These are phyloP conservation scores for Percopsis omiscomaycus DNA, from an alignment of 2,797 vertebrate genomes.

Conservation along the genomic window DNA sequence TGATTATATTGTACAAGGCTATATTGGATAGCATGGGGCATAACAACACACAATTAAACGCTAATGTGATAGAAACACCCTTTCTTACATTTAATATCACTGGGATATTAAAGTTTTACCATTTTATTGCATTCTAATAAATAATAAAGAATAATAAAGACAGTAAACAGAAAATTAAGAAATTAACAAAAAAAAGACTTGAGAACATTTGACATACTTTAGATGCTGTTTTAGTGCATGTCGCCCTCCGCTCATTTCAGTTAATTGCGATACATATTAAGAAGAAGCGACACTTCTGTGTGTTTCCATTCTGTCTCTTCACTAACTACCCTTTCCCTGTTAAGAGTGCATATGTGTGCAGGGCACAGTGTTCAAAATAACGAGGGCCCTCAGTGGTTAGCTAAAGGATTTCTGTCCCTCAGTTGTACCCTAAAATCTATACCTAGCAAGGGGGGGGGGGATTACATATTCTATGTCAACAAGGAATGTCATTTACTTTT, in stretches of 20 bases:
- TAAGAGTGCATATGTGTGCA: constrained; percentile 40
- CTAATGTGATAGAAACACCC: not conserved
- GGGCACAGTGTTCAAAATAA: constrained; percentile 54
- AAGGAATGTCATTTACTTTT: constrained; percentile 44
- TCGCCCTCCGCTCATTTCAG: constrained; percentile 48
- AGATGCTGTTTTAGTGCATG: not conserved
- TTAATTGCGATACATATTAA: constrained; percentile 32
- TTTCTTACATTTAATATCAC: not conserved
- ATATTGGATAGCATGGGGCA: no score
- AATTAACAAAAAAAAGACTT: no score
- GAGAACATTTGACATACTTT: no score
- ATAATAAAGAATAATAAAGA: not conserved
- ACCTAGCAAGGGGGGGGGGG: constrained; percentile 52
- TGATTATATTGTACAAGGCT: no score
- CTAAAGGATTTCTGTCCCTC: constrained; percentile 67
- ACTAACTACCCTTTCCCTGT: constrained; percentile 36
- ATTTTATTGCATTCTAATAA: not conserved
- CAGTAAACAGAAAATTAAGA: no score
- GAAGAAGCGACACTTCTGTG: constrained; percentile 48
- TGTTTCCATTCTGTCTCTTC: no score
- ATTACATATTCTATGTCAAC: constrained; percentile 70
- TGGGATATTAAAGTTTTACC: not conserved
- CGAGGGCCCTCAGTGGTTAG: constrained; percentile 57
- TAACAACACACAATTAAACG: no score
- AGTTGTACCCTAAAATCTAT: constrained; percentile 67